These are phyloP conservation scores for Pseudorhiza aurosa DNA, from an alignment of 30 jellyfish, hydroid and myxozoan species.

Conservation along the genomic window DNA sequence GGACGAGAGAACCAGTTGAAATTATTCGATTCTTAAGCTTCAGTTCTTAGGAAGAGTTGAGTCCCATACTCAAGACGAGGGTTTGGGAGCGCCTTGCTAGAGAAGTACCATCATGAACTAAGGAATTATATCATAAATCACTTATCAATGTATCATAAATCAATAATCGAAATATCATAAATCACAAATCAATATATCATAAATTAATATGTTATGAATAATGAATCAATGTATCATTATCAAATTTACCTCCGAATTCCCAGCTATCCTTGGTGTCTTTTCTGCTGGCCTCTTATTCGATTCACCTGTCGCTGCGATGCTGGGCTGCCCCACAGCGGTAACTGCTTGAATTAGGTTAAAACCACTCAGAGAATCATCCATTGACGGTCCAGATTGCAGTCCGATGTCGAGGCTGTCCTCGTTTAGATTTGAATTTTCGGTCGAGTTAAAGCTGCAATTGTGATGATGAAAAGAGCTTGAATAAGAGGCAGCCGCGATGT, in stretches of 20 bases:
- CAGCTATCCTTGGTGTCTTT: background rate
- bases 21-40: too few relatives aligned
- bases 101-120: too few relatives aligned
- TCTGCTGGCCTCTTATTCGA: conserved; percentile 1
- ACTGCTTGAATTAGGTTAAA: conserved; percentile 68
- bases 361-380: conserved; percentile 54
- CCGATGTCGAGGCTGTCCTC: conserved; percentile 66
- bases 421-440: conserved; percentile 48
- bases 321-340: conserved; percentile 57
- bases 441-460: conserved; percentile 34
- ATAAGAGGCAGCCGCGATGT: background rate
- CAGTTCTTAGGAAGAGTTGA: too few relatives aligned
- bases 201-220: too few relatives aligned
- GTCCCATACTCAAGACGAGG: too few relatives aligned
- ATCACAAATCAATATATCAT: too few relatives aligned
- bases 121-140: too few relatives aligned
- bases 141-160: too few relatives aligned
- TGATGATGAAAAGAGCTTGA: background rate
- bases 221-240: too few relatives aligned
- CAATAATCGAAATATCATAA: too few relatives aligned
- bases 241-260: conserved; percentile 1
- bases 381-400: conserved; percentile 37
- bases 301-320: conserved; percentile 8
- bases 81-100: too few relatives aligned
- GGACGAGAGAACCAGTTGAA: too few relatives aligned